Conservation (phyloP, 92 coral and sea anemone species). For the Umimayanthus kanabou region DNA sequence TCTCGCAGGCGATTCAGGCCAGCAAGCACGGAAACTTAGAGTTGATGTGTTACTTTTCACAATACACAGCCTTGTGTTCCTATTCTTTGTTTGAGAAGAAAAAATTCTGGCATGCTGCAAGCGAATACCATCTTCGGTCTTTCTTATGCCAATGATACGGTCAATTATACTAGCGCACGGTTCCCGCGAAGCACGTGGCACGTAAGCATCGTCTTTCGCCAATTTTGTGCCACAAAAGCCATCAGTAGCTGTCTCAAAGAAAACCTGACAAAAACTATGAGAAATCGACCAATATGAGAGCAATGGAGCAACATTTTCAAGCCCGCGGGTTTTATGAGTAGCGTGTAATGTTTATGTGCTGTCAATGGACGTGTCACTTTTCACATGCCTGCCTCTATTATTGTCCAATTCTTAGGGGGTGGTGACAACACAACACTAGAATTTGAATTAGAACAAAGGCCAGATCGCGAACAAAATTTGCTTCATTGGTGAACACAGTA, state of each 20-base stretch:
- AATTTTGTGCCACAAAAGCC: neutral
- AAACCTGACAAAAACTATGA: neutral
- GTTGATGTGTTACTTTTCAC: neutral
- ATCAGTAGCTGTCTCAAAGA: neutral
- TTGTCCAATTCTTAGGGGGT: conserved; percentile 64
- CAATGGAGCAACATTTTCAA: conserved; percentile 1
- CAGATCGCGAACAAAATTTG: conserved; percentile 72
- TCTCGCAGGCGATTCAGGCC: conserved; percentile 3
- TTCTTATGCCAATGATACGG: conserved; percentile 70
- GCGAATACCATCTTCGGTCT: conserved; percentile 59
- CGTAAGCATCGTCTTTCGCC: conserved; percentile 25
- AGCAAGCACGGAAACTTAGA: neutral
- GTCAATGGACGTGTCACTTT: conserved; percentile 56
- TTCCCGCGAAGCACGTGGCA: conserved; percentile 65
- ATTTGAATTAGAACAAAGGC: conserved; percentile 76
- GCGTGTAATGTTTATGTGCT: conserved; percentile 41
- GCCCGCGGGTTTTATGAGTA: conserved; percentile 38
- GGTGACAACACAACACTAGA: conserved; percentile 68
- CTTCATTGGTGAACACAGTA: conserved; percentile 69
- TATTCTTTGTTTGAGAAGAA: conserved; percentile 34
- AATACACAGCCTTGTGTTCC: neutral
- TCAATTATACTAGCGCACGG: conserved; percentile 61
- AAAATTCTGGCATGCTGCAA: conserved; percentile 61
- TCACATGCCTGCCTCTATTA: conserved; percentile 51
- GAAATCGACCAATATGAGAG: conserved; percentile 18